These are phyloP conservation scores for Doris montereyensis DNA, from an alignment of 2,888 invertebrate genomes.

Conservation along the genomic window DNA sequence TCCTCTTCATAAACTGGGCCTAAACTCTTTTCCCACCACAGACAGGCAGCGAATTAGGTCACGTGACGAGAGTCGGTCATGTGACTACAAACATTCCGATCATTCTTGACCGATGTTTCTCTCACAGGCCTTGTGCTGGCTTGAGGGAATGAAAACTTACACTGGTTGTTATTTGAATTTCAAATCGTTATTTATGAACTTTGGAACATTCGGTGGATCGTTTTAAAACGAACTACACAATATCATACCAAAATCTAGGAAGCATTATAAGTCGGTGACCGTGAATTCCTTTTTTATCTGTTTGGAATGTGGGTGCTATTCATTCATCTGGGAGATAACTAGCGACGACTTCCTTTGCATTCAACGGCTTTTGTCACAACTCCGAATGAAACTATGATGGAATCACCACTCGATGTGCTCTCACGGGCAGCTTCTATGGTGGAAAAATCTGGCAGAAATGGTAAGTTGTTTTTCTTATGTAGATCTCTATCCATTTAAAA, in stretches of 20 bases:
- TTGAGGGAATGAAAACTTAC: too few species aligned
- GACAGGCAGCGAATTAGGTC: too few species aligned
- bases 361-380: not conserved
- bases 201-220: too few species aligned
- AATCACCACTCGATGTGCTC: conserved; percentile 66
- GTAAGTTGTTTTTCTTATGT: conserved; percentile 42
- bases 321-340: not conserved
- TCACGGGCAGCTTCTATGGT: conserved; percentile 68
- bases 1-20: too few species aligned
- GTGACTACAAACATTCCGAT: conserved; percentile 47
- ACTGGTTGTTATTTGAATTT: too few species aligned
- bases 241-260: too few species aligned
- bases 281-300: not conserved
- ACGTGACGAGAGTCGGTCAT: too few species aligned
- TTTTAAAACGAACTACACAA: too few species aligned
- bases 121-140: conserved; percentile 38
- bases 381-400: conserved; percentile 49
- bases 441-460: conserved; percentile 53
- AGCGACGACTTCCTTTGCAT: not conserved
- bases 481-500: too few species aligned
- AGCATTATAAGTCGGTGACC: too few species aligned
- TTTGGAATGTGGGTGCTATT: not conserved
- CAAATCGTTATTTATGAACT: too few species aligned
- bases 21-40: too few species aligned
- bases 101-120: conserved; percentile 46